These are phyloP conservation scores for Eristalis intricaria DNA, from an alignment of 2,888 invertebrate genomes.

Conservation along the genomic window DNA sequence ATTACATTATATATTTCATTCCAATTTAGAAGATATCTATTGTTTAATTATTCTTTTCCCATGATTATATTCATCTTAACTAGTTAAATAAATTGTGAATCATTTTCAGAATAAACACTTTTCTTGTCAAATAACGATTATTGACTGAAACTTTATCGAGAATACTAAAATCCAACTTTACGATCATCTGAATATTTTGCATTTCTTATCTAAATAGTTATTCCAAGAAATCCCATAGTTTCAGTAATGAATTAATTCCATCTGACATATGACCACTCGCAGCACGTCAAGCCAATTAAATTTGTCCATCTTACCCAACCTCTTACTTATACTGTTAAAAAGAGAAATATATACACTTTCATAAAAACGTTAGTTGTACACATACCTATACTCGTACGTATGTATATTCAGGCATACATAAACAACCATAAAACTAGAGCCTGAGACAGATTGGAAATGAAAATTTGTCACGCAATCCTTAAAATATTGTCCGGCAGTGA, in stretches of 20 bases:
- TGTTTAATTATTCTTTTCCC: no score
- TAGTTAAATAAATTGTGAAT: neutral
- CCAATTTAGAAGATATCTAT: no score
- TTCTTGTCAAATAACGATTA: neutral
- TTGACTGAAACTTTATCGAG: neutral
- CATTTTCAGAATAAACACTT: neutral
- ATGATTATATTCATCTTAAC: neutral
- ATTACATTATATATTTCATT: no score
- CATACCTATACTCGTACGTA: neutral
- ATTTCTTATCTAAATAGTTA: conserved; percentile 9
- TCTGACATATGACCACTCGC: neutral
- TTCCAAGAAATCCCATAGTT: conserved; percentile 3
- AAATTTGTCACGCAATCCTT: conserved; percentile 39
- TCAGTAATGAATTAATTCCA: conserved; percentile 16
- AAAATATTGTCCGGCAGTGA: conserved; percentile 10
- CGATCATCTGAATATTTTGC: neutral
- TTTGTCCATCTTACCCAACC: neutral
- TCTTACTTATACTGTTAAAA: neutral
- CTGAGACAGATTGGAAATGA: conserved; percentile 47
- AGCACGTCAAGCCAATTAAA: conserved; percentile 30
- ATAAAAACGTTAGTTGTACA: neutral
- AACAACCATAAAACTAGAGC: neutral
- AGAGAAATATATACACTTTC: neutral
- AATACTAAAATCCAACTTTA: neutral
- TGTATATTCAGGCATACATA: neutral